Evolutionary conservation across 2,888 invertebrate species (phyloP).

Genomic region (Lepidonotus clava): DNA sequence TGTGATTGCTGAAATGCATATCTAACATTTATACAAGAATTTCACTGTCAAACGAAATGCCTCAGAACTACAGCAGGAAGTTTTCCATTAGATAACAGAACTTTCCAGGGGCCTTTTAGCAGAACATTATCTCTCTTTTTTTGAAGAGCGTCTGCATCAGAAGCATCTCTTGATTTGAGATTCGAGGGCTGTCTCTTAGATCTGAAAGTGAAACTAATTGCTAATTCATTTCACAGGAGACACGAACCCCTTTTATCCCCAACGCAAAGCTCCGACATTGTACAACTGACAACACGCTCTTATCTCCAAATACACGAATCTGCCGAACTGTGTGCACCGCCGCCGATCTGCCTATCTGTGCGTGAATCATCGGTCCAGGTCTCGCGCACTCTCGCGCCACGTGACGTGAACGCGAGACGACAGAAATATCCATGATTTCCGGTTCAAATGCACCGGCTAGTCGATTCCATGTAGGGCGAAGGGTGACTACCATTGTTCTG

Average conservation of each 20-base stretch:
- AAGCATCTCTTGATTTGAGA: not conserved
- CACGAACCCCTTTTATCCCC: not conserved
- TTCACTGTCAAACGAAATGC: too few species aligned
- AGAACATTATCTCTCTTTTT: too few species aligned
- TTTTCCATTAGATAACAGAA: too few species aligned
- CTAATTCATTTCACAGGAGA: slow-evolving; percentile 28
- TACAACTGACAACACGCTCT: not conserved
- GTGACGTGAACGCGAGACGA: not conserved
- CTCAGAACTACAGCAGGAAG: too few species aligned
- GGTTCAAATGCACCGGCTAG: not conserved
- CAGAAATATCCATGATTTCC: not conserved
- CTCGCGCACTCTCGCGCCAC: not conserved
- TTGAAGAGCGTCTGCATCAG: too few species aligned
- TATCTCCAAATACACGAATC: too few species aligned
- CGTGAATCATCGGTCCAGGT: not conserved
- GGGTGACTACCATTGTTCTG: not conserved
- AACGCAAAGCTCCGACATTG: not conserved
- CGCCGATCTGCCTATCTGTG: slow-evolving; percentile 8
- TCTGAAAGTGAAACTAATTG: slow-evolving; percentile 42
- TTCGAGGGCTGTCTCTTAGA: not conserved
- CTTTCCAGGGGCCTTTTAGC: too few species aligned
- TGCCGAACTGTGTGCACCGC: not conserved
- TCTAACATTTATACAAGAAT: too few species aligned
- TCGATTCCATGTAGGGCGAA: not conserved
- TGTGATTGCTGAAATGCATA: too few species aligned